Evolutionary conservation across 1,140 invertebrate species (phyloP).

Genomic region (Conus betulinus): DNA sequence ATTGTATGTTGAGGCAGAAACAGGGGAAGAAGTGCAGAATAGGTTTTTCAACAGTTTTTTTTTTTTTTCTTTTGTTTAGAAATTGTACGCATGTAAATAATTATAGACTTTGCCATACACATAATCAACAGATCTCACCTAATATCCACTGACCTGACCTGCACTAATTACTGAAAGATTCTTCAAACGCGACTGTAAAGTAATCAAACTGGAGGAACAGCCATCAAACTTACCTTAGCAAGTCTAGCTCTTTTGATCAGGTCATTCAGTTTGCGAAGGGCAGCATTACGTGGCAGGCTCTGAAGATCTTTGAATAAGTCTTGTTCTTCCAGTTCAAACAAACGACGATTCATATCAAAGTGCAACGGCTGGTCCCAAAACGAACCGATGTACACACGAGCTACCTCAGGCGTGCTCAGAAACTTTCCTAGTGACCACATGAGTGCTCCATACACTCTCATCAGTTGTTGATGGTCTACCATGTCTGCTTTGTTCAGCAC

Average conservation of each 20-base stretch:
- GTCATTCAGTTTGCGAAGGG: constrained; percentile 96
- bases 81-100: too few species aligned
- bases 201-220: too few species aligned
- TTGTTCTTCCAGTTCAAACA: constrained; percentile 98
- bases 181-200: too few species aligned
- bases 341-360: constrained; percentile 85
- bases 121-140: too few species aligned
- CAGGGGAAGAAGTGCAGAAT: too few species aligned
- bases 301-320: constrained; percentile 97
- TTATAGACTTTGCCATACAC: too few species aligned
- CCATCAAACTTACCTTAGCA: constrained; percentile 84
- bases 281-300: constrained; percentile 94
- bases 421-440: constrained; percentile 95
- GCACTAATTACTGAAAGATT: too few species aligned
- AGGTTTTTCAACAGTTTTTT: too few species aligned
- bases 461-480: constrained; percentile 98
- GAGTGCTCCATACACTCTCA: constrained; percentile 96
- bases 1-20: too few species aligned
- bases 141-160: too few species aligned
- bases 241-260: constrained; percentile 96
- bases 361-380: constrained; percentile 97
- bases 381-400: constrained; percentile 97
- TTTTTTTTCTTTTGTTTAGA: too few species aligned
- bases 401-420: constrained; percentile 98
- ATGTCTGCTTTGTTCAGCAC: constrained; percentile 99